These are phyloP conservation scores for Corvus cornix DNA, from an alignment of 2,113 vertebrate species.

Conservation along the genomic window DNA sequence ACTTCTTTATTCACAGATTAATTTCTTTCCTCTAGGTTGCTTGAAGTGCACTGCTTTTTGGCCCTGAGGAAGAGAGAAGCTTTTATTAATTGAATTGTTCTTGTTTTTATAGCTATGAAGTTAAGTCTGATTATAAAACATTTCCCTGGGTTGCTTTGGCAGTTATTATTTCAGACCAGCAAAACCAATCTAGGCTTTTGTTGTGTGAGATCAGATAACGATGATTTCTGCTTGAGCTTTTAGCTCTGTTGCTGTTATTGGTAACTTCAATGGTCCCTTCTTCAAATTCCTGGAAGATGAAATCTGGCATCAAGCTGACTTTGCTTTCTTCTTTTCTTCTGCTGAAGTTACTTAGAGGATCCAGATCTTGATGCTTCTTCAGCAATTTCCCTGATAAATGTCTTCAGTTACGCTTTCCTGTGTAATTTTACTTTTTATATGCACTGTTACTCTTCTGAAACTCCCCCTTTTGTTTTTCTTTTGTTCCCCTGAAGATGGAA, in stretches of 20 bases:
- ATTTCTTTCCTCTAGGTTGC: neutral
- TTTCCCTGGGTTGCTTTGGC: neutral
- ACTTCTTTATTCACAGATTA: neutral
- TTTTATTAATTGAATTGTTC: neutral
- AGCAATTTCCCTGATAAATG: neutral
- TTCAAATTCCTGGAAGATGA: neutral
- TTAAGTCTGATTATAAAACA: neutral
- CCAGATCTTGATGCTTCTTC: neutral
- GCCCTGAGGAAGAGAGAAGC: neutral
- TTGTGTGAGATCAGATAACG: neutral
- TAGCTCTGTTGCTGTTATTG: neutral
- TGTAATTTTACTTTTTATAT: neutral
- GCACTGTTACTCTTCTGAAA: neutral
- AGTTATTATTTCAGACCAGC: neutral
- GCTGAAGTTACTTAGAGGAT: neutral
- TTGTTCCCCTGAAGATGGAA: neutral
- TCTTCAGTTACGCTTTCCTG: neutral
- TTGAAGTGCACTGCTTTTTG: neutral
- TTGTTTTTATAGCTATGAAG: neutral
- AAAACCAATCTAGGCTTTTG: neutral
- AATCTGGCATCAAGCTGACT: neutral
- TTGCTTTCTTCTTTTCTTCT: neutral
- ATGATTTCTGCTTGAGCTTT: neutral
- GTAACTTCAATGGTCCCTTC: neutral
- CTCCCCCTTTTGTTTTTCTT: rapidly evolving